A percentile compares a stretch with the other conserved stretches of the same genome.
phyloP scores from a whole-genome alignment of 1,140 invertebrate genomes.

The Mamestra configurata region DNA sequence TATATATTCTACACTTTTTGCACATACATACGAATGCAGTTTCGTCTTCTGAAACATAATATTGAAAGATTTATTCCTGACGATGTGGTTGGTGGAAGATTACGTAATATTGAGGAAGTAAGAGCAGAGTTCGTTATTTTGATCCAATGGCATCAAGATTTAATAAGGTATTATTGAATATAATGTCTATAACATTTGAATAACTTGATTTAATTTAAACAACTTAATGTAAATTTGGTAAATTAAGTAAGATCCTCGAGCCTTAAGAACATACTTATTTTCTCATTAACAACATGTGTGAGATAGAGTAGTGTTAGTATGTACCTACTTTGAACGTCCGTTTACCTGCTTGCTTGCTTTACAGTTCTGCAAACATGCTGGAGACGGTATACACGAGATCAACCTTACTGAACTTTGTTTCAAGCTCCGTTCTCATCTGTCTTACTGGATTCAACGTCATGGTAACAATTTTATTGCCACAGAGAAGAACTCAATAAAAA shows the following conservation, averaged over 20 bases:
- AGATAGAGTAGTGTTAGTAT: too few relatives aligned
- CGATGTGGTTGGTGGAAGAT: not conserved
- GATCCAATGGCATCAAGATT: slow-evolving; percentile 59
- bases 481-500: too few relatives aligned
- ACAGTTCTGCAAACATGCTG: slow-evolving; percentile 50
- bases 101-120: slow-evolving; percentile 22
- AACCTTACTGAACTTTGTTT: slow-evolving; percentile 58
- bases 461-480: slow-evolving; percentile 48
- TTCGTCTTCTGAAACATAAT: slow-evolving; percentile 56
- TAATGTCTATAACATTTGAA: too few relatives aligned
- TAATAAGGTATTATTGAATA: slow-evolving; percentile 33
- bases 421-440: slow-evolving; percentile 60
- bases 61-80: slow-evolving; percentile 49
- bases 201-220: too few relatives aligned
- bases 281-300: too few relatives aligned
- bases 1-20: slow-evolving; percentile 63
- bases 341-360: slow-evolving; percentile 33
- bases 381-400: slow-evolving; percentile 57
- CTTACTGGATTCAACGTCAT: slow-evolving; percentile 59
- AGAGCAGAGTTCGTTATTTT: slow-evolving; percentile 43
- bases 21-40: slow-evolving; percentile 64
- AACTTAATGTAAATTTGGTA: too few relatives aligned
- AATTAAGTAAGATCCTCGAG: too few relatives aligned
- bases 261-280: too few relatives aligned
- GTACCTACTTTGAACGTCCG: too few relatives aligned